A percentile compares a stretch with the other conserved stretches of the same genome.
Conservation (phyloP, 2,888 invertebrate species). For the Phalera bucephala region DNA sequence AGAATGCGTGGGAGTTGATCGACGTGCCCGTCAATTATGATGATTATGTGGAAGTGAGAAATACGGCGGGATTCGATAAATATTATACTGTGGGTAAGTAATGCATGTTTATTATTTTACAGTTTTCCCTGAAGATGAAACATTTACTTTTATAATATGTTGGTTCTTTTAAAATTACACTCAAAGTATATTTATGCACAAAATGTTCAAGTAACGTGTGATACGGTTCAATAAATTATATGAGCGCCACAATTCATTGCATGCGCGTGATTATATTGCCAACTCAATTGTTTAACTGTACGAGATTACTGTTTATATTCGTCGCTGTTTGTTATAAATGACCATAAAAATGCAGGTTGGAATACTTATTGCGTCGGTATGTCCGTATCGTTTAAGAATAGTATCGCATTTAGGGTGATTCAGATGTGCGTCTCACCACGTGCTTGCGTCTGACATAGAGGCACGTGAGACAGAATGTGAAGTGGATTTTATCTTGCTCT, state of each 20-base stretch:
- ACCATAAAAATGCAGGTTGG: background rate
- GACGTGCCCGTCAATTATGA: conserved; percentile 64
- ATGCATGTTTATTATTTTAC: conserved; percentile 17
- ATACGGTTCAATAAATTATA: background rate
- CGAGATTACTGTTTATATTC: background rate
- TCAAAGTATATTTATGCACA: background rate
- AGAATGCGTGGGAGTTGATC: conserved; percentile 85
- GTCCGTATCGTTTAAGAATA: conserved; percentile 22
- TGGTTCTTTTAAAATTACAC: too few relatives aligned
- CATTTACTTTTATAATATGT: too few relatives aligned
- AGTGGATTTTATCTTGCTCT: conserved; percentile 33
- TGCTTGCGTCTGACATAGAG: conserved; percentile 23
- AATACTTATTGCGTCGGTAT: conserved; percentile 10
- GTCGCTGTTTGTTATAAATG: background rate
- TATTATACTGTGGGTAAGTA: conserved; percentile 76
- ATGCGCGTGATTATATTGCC: background rate
- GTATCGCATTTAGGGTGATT: conserved; percentile 23
- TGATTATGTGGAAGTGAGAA: conserved; percentile 75
- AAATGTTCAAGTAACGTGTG: background rate
- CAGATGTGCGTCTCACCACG: conserved; percentile 34
- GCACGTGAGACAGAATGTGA: conserved; percentile 30
- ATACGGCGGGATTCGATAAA: conserved; percentile 85
- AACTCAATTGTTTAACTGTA: background rate
- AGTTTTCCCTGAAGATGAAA: background rate
- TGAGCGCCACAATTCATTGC: background rate